phyloP scores from a whole-genome alignment of 2,113 vertebrate species.

The Cynopterus brachyotis region DNA sequence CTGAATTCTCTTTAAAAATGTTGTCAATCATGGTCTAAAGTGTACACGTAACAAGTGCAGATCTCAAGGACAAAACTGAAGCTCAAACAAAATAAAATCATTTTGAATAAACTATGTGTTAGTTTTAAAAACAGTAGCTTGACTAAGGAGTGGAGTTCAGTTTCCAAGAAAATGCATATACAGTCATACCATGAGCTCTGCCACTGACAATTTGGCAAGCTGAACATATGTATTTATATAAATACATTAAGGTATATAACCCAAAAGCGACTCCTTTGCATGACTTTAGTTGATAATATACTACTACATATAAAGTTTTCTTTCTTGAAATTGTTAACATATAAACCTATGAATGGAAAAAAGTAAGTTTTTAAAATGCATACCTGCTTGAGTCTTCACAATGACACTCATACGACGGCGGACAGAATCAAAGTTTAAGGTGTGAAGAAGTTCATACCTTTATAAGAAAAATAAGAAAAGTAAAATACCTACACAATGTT shows the following conservation, averaged over 20 bases:
- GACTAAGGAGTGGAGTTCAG: not conserved
- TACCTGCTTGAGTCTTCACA: slow-evolving; percentile 90
- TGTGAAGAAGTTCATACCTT: slow-evolving; percentile 95
- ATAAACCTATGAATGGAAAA: not conserved
- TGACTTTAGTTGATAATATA: not conserved
- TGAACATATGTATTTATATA: not conserved
- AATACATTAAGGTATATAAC: not conserved
- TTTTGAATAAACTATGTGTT: slow-evolving; percentile 13
- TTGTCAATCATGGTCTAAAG: not conserved
- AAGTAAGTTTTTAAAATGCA: not conserved
- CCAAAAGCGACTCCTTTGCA: not conserved
- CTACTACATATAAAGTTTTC: not conserved
- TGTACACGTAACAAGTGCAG: not conserved
- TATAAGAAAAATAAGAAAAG: not conserved
- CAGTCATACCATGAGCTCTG: not conserved
- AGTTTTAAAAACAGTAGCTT: not conserved
- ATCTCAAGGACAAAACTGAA: slow-evolving; percentile 16
- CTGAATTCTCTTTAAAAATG: slow-evolving; percentile 3
- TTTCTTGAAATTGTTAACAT: not conserved
- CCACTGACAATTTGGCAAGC: not conserved
- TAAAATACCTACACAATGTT: not conserved
- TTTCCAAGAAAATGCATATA: not conserved
- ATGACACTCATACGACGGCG: slow-evolving; percentile 98
- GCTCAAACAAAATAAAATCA: not conserved
- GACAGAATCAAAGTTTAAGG: slow-evolving; percentile 95